Percentiles rank a stretch among this genome's conserved stretches.
phyloP scores from a whole-genome alignment of 2,888 invertebrate species.

The Julus scandinavius region DNA sequence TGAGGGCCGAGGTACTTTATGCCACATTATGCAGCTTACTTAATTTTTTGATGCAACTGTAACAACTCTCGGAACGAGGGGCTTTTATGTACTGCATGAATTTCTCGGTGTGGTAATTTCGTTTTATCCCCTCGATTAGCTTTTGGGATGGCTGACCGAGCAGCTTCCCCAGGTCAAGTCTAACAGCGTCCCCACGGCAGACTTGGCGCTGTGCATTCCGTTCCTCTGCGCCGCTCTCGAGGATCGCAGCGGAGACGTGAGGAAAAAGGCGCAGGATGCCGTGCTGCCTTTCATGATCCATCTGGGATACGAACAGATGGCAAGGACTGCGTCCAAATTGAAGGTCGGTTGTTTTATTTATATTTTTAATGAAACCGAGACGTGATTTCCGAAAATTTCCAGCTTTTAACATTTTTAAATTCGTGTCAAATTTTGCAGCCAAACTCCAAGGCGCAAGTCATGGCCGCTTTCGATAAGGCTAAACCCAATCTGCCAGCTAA shows the following conservation, averaged over 20 bases:
- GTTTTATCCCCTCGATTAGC: slow-evolving; percentile 59
- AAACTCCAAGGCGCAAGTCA: slow-evolving; percentile 71
- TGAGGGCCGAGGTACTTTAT: slow-evolving; percentile 73
- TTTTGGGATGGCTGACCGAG: slow-evolving; percentile 87
- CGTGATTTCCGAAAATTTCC: background rate
- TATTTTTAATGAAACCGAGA: background rate
- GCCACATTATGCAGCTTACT: background rate
- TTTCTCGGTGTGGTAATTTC: background rate
- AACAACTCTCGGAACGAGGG: no score
- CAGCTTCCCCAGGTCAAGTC: slow-evolving; percentile 74
- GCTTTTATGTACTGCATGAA: background rate
- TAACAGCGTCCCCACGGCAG: slow-evolving; percentile 64
- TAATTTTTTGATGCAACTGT: no score
- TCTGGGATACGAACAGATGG: slow-evolving; percentile 83
- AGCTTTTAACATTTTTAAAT: background rate
- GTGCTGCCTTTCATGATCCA: slow-evolving; percentile 94
- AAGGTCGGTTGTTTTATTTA: slow-evolving; percentile 71
- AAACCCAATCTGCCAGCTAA: slow-evolving; percentile 85
- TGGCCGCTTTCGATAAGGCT: slow-evolving; percentile 84
- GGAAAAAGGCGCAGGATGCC: slow-evolving; percentile 89
- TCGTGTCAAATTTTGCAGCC: slow-evolving; percentile 62
- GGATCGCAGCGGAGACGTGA: slow-evolving; percentile 90
- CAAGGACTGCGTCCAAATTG: slow-evolving; percentile 79
- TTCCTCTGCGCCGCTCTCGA: slow-evolving; percentile 84
- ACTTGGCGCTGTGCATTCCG: slow-evolving; percentile 80